A percentile compares a stretch with the other conserved stretches of the same genome.
Conservation (phyloP, 2,888 invertebrate genomes). For the Epicampocera succincta region DNA sequence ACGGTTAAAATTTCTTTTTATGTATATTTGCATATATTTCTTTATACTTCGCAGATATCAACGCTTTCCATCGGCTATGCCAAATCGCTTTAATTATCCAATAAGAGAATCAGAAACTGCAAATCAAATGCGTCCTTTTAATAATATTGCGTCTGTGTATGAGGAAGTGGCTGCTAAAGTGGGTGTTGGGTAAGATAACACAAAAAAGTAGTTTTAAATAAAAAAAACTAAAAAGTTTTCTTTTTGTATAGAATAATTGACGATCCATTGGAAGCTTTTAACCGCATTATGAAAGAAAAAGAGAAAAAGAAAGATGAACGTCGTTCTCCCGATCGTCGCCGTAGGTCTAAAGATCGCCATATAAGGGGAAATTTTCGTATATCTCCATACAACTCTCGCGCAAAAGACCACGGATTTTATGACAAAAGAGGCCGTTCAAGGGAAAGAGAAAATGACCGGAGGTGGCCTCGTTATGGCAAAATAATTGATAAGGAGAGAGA, state of each 20-base stretch:
- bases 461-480: conserved; percentile 65
- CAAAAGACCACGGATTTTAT: conserved; percentile 73
- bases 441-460: conserved; percentile 69
- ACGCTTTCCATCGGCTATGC: conserved; percentile 60
- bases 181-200: conserved; percentile 77
- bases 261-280: conserved; percentile 93
- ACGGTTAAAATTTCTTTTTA: background rate
- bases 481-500: conserved; percentile 72
- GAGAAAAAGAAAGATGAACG: conserved; percentile 84
- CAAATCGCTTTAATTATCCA: conserved; percentile 65
- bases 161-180: conserved; percentile 81
- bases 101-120: conserved; percentile 51
- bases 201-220: background rate
- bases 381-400: conserved; percentile 73
- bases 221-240: background rate
- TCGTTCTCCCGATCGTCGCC: conserved; percentile 81
- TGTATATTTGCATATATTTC: too few species aligned
- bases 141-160: conserved; percentile 79
- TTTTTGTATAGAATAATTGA: conserved; percentile 85
- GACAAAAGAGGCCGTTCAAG: conserved; percentile 70
- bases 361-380: conserved; percentile 74
- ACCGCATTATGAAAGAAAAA: conserved; percentile 92
- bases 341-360: conserved; percentile 79
- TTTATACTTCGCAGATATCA: conserved; percentile 62
- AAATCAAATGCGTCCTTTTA: conserved; percentile 67